Conservation (phyloP, 2,113 vertebrate species). For the Empidonax alnorum region DNA sequence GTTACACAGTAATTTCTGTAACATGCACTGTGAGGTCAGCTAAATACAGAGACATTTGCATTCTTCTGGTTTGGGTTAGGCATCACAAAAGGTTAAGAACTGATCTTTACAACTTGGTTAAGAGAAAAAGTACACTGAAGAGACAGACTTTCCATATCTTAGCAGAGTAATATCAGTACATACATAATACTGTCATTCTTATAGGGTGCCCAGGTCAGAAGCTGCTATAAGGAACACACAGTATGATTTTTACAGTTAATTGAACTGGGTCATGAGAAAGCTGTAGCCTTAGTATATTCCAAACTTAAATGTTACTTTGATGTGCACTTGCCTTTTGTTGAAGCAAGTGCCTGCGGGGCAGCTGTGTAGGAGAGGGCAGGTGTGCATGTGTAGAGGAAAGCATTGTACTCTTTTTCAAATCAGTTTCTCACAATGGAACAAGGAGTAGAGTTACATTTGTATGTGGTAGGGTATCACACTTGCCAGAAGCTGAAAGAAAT, state of each 20-base stretch:
- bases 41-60: background rate
- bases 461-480: background rate
- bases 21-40: background rate
- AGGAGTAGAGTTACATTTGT: background rate
- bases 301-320: background rate
- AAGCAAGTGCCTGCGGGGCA: background rate
- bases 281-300: background rate
- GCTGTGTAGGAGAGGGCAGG: rapidly evolving
- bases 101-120: background rate
- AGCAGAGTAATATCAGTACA: background rate
- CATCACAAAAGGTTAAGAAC: background rate
- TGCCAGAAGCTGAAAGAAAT: background rate
- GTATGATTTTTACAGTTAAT: background rate
- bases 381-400: background rate
- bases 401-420: rapidly evolving
- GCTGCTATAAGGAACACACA: background rate
- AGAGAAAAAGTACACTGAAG: background rate
- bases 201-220: background rate
- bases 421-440: background rate
- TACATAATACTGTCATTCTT: background rate
- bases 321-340: background rate
- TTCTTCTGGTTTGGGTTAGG: background rate
- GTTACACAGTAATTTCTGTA: background rate
- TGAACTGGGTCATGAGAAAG: background rate
- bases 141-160: rapidly evolving